Conservation (phyloP, 2,113 vertebrate species). For the Entomyzon cyanotis region DNA sequence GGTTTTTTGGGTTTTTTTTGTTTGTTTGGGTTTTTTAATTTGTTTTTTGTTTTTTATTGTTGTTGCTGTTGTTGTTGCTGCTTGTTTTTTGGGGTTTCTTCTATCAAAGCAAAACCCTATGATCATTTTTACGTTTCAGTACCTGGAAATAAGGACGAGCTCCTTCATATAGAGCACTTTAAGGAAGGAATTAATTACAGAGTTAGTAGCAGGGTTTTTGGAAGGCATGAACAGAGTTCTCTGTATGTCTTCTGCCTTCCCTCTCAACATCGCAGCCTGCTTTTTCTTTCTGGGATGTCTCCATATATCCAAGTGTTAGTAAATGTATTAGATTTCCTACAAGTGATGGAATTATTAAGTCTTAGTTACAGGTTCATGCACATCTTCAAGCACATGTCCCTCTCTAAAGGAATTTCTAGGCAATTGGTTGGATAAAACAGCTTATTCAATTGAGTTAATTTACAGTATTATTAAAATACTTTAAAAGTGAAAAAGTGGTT, state of each 20-base stretch:
- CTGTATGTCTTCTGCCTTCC: not conserved
- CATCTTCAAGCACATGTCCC: not conserved
- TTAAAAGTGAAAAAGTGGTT: not conserved
- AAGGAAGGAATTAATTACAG: not conserved
- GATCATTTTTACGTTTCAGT: not conserved
- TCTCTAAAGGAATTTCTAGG: not conserved
- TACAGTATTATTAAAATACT: not conserved
- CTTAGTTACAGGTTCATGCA: not conserved
- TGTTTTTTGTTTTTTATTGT: too few species aligned
- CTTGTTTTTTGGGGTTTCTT: not conserved
- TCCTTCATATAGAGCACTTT: not conserved
- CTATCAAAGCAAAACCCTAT: not conserved
- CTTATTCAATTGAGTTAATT: not conserved
- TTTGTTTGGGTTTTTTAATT: too few species aligned
- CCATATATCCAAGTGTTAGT: not conserved
- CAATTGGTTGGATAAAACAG: not conserved
- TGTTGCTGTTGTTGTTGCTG: not conserved
- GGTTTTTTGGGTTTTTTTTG: rapidly evolving
- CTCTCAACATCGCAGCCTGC: not conserved
- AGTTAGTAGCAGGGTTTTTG: not conserved
- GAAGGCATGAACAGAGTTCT: not conserved
- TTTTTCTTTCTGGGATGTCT: not conserved
- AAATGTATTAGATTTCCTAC: not conserved
- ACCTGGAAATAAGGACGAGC: not conserved
- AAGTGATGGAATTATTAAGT: not conserved